These are phyloP conservation scores for Amphiprion percula DNA, from an alignment of 2,113 vertebrate genomes.

Conservation along the genomic window DNA sequence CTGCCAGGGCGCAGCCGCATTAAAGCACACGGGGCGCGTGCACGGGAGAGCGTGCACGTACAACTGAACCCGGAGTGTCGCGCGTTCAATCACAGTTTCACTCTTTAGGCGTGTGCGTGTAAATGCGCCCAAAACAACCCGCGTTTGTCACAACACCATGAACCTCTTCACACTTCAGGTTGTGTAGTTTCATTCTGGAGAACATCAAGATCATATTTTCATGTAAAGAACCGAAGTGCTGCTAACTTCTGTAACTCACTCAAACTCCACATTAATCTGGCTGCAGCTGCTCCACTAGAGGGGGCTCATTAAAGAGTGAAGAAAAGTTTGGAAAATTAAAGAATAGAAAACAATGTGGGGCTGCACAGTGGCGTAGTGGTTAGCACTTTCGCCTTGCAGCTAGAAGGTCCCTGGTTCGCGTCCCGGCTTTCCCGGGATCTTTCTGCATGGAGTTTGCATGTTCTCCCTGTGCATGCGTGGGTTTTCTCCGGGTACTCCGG, in stretches of 20 bases:
- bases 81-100: constrained; percentile 30
- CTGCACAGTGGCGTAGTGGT: too few relatives aligned
- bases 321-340: background rate
- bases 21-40: constrained; percentile 8
- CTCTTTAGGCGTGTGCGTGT: constrained; percentile 17
- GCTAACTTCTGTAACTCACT: background rate
- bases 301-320: constrained; percentile 1
- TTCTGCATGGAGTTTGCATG: too few relatives aligned
- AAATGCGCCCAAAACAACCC: background rate
- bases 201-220: background rate
- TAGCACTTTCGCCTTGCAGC: too few relatives aligned
- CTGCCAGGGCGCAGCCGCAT: constrained; percentile 60
- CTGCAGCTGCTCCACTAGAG: constrained; percentile 12
- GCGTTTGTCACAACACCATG: background rate
- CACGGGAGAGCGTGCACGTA: constrained; percentile 6
- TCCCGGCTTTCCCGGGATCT: too few relatives aligned
- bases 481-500: too few relatives aligned
- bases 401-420: too few relatives aligned
- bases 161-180: too few relatives aligned
- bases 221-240: background rate
- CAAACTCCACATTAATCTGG: background rate
- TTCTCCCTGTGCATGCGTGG: too few relatives aligned
- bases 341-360: too few relatives aligned
- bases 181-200: background rate
- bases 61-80: constrained; percentile 14